Evolutionary conservation across 2,797 vertebrate genomes (phyloP).

Genomic region (Etheostoma nigrum): DNA sequence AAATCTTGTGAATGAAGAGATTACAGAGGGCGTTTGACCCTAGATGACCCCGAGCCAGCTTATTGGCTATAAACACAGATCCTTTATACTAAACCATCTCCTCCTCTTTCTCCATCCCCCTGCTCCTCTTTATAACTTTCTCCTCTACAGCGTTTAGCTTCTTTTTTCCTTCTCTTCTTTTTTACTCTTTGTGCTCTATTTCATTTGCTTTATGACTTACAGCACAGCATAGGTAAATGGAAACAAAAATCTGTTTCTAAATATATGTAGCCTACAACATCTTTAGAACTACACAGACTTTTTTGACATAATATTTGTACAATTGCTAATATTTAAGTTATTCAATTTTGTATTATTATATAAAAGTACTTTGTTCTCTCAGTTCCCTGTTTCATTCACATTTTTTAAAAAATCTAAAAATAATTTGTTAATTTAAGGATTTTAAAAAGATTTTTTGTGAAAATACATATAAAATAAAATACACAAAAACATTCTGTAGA

Average conservation of each 20-base stretch:
- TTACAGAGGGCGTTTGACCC: constrained; percentile 36
- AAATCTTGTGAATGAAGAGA: constrained; percentile 37
- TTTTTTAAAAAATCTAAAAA: not conserved
- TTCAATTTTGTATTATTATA: not conserved
- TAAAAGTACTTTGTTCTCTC: not conserved
- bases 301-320: not conserved
- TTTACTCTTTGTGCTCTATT: not conserved
- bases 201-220: not conserved
- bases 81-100: not conserved
- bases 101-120: not conserved
- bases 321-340: not conserved
- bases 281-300: not conserved
- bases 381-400: not conserved
- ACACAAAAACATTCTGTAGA: not conserved
- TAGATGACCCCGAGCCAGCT: constrained; percentile 1
- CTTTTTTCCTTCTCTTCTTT: not conserved
- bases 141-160: not conserved
- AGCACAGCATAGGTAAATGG: not conserved
- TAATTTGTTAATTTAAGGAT: not conserved
- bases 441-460: not conserved
- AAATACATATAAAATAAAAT: too few species aligned
- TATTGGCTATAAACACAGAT: constrained; percentile 6
- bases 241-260: not conserved
- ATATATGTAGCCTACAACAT: not conserved
- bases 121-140: constrained; percentile 2